Percentiles rank a stretch among this genome's conserved stretches.
Evolutionary conservation across 1,140 invertebrate genomes (phyloP).

Genomic region (Diabrotica undecimpunctata): DNA sequence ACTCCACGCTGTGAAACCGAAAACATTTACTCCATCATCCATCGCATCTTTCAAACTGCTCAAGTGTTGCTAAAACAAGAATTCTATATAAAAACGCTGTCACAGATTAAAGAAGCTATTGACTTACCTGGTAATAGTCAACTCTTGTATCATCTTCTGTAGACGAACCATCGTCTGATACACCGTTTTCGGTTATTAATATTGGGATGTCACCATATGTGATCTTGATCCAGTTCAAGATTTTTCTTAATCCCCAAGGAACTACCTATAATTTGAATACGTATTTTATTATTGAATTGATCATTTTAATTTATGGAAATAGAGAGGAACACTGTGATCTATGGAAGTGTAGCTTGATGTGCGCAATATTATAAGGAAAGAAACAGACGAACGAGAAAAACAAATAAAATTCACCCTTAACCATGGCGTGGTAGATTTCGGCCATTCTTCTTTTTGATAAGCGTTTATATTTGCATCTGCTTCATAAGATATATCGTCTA

Average conservation of each 20-base stretch:
- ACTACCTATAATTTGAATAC: conserved; percentile 45
- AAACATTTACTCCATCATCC: conserved; percentile 44
- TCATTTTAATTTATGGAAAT: too few species aligned
- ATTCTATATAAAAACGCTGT: too few species aligned
- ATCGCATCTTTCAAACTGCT: conserved; percentile 46
- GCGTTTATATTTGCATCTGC: not conserved
- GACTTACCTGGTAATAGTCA: conserved; percentile 2
- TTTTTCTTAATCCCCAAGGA: conserved; percentile 54
- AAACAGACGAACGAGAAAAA: too few species aligned
- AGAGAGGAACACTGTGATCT: too few species aligned
- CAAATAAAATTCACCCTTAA: too few species aligned
- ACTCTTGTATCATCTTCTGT: conserved; percentile 23
- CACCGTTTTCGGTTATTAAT: conserved; percentile 69
- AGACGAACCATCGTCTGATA: conserved; percentile 42
- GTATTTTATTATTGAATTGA: too few species aligned
- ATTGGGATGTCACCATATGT: conserved; percentile 60
- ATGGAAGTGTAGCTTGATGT: too few species aligned
- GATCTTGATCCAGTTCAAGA: conserved; percentile 59
- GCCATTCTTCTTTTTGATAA: not conserved
- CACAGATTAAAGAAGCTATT: too few species aligned
- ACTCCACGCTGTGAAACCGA: conserved; percentile 60
- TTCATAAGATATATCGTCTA: not conserved
- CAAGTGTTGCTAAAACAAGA: conserved; percentile 38
- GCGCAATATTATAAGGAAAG: too few species aligned
- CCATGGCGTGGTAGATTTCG: too few species aligned